These are phyloP conservation scores for Rhynchophorus ferrugineus DNA, from an alignment of 1,140 invertebrate species.

Conservation along the genomic window DNA sequence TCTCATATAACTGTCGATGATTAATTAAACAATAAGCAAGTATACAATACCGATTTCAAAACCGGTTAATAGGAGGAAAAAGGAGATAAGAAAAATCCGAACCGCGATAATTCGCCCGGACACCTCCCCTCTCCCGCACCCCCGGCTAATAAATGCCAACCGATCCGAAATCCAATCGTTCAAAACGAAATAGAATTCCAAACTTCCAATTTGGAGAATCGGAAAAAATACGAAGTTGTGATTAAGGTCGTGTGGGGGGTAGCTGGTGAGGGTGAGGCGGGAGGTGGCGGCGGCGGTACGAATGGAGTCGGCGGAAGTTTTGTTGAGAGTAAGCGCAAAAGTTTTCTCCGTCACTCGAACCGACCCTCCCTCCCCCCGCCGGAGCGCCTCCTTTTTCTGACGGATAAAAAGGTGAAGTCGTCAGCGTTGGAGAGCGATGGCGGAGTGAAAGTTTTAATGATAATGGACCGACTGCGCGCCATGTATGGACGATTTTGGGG, in stretches of 20 bases:
- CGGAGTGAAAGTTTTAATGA: slow-evolving; percentile 8
- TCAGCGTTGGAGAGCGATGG: slow-evolving; percentile 6
- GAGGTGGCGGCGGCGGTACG: slow-evolving; percentile 3
- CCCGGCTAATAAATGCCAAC: too few species aligned
- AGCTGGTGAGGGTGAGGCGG: too few species aligned
- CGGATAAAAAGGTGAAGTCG: slow-evolving; percentile 10
- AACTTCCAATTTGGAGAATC: neutral
- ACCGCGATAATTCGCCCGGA: too few species aligned
- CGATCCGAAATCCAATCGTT: too few species aligned
- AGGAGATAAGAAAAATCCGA: too few species aligned
- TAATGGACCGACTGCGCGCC: neutral
- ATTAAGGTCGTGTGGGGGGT: neutral
- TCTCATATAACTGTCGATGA: too few species aligned
- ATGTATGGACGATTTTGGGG: neutral
- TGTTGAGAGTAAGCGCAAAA: slow-evolving; percentile 6
- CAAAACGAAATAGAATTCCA: neutral
- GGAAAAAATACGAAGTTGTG: neutral
- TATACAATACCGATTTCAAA: too few species aligned
- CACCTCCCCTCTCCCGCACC: too few species aligned
- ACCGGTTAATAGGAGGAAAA: too few species aligned
- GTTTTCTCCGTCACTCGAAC: neutral
- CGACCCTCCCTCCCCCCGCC: neutral
- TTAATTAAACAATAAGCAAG: too few species aligned
- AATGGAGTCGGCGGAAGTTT: slow-evolving; percentile 6
- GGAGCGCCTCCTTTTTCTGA: neutral